Percentiles rank a stretch among this genome's conserved stretches.
Conservation (phyloP, 2,888 invertebrate genomes). For the Meiosimyza platycephala region DNA sequence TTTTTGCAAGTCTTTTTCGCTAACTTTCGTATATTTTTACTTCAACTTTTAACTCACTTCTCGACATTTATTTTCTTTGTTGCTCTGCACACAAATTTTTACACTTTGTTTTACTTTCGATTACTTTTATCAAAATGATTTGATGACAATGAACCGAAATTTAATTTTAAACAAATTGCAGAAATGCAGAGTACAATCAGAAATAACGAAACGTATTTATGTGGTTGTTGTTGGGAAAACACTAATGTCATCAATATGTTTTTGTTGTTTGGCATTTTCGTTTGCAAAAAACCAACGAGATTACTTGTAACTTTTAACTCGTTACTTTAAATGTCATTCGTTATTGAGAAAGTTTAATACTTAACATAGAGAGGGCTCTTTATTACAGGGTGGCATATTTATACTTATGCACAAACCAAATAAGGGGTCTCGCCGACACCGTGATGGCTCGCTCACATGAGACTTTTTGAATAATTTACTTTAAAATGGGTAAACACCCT, state of each 20-base stretch:
- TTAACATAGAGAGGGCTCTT: no score
- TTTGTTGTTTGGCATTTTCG: neutral
- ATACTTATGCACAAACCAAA: no score
- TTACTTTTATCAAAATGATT: neutral
- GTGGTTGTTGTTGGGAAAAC: no score
- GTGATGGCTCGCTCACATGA: no score
- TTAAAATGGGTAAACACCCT: no score
- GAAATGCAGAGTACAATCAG: slow-evolving; percentile 14
- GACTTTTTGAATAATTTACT: no score
- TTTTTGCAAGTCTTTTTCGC: neutral
- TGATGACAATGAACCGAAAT: neutral
- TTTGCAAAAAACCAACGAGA: neutral
- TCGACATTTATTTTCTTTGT: neutral
- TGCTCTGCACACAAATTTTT: neutral
- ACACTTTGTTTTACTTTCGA: neutral
- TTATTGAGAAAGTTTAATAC: no score
- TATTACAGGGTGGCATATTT: no score
- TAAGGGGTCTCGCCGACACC: no score
- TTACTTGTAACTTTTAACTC: neutral
- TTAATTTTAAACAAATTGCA: neutral
- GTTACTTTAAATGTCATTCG: no score
- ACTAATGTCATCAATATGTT: neutral
- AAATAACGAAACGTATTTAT: slow-evolving; percentile 11
- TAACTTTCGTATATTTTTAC: neutral
- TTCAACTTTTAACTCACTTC: slow-evolving; percentile 3